Evolutionary conservation across 92 coral and sea anemone genomes (phyloP).

Genomic region (Micromussa lordhowensis): DNA sequence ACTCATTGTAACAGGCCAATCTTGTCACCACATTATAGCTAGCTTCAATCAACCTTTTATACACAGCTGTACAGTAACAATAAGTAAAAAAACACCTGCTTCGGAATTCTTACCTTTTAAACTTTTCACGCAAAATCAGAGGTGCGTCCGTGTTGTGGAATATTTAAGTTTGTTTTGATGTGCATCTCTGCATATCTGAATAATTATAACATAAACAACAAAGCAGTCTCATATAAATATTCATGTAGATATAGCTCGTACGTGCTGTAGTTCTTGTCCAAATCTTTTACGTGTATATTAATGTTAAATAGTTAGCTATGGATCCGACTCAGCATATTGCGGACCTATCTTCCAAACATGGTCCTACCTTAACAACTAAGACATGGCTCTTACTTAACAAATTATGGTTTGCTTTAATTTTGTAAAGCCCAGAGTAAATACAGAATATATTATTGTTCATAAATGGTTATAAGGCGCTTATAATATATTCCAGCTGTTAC

Average conservation of each 20-base stretch:
- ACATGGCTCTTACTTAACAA: too few relatives aligned
- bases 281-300: not conserved
- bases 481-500: too few relatives aligned
- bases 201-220: not conserved
- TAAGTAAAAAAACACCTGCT: not conserved
- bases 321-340: not conserved
- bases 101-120: not conserved
- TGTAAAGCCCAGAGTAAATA: too few relatives aligned
- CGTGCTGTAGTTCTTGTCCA: not conserved
- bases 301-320: too few relatives aligned
- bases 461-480: too few relatives aligned
- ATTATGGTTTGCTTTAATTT: too few relatives aligned
- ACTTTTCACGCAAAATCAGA: not conserved
- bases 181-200: not conserved
- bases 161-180: constrained; percentile 7
- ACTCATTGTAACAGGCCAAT: not conserved
- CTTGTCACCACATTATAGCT: not conserved
- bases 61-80: not conserved
- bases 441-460: too few relatives aligned
- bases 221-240: not conserved
- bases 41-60: not conserved
- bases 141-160: not conserved
- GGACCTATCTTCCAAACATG: not conserved
- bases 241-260: not conserved
- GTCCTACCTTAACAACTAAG: too few relatives aligned